These are phyloP conservation scores for Isurus oxyrinchus DNA, from an alignment of 2,113 vertebrate species.

Conservation along the genomic window DNA sequence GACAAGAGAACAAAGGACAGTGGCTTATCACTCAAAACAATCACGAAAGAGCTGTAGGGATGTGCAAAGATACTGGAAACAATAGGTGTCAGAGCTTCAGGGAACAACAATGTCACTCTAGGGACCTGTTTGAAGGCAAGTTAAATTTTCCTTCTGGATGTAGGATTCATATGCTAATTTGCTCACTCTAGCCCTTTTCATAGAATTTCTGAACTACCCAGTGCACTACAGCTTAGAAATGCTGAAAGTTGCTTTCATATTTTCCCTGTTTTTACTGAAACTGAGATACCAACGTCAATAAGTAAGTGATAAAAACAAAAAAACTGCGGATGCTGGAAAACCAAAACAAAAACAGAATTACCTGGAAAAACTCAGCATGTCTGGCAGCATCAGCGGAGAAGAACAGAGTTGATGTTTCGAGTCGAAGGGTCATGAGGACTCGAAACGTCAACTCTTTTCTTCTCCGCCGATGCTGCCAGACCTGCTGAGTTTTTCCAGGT, in stretches of 20 bases:
- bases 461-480: no score
- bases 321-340: no score
- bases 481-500: no score
- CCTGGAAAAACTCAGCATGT: no score
- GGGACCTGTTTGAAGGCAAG: background rate
- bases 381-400: no score
- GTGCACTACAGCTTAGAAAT: background rate
- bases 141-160: background rate
- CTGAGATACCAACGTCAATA: background rate
- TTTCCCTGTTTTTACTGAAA: background rate
- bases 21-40: background rate
- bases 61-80: background rate
- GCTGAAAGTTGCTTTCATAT: background rate
- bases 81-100: conserved; percentile 16
- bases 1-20: background rate
- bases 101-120: background rate
- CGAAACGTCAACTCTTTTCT: no score
- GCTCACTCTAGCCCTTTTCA: background rate
- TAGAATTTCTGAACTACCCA: background rate
- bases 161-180: background rate
- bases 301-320: no score
- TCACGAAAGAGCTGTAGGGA: background rate
- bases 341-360: no score
- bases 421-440: no score
- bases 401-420: no score